A percentile compares a stretch with the other conserved stretches of the same genome.
These are phyloP conservation scores for human (Homo sapiens) DNA, from an alignment of 2,113 vertebrate genomes.

Conservation along the genomic window DNA sequence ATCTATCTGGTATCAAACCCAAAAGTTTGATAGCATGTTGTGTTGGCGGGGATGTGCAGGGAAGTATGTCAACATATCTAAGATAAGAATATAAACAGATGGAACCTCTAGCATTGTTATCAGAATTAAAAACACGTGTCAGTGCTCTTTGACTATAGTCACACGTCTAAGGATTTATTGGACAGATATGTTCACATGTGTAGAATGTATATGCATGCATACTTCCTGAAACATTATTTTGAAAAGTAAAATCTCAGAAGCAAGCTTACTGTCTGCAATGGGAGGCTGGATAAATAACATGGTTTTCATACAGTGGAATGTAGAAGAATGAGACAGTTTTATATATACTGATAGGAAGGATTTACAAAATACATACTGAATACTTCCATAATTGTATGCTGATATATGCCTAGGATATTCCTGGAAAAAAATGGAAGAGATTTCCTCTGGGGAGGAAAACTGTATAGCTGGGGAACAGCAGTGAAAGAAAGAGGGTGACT, in stretches of 20 bases:
- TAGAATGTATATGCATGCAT: neutral
- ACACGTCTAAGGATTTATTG: neutral
- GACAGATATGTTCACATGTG: neutral
- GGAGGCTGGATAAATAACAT: neutral
- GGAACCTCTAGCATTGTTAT: neutral
- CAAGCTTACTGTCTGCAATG: neutral
- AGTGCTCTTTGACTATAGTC: neutral
- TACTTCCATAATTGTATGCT: neutral
- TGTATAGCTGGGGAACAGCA: neutral
- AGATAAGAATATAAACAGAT: neutral
- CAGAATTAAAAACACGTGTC: neutral
- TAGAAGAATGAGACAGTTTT: neutral
- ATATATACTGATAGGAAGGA: neutral
- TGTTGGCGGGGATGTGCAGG: neutral
- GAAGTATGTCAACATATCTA: neutral
- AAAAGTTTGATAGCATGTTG: neutral
- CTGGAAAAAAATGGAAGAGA: neutral
- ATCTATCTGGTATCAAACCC: neutral
- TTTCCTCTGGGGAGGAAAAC: neutral
- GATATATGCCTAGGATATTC: neutral
- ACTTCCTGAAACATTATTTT: neutral
- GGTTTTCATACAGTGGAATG: neutral
- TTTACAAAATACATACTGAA: neutral
- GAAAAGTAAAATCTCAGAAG: neutral
- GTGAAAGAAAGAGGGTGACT: neutral